Percentiles rank a stretch among this genome's conserved stretches.
phyloP scores from a whole-genome alignment of 2,797 vertebrate genomes.

The Lepilemur ruficaudatus region DNA sequence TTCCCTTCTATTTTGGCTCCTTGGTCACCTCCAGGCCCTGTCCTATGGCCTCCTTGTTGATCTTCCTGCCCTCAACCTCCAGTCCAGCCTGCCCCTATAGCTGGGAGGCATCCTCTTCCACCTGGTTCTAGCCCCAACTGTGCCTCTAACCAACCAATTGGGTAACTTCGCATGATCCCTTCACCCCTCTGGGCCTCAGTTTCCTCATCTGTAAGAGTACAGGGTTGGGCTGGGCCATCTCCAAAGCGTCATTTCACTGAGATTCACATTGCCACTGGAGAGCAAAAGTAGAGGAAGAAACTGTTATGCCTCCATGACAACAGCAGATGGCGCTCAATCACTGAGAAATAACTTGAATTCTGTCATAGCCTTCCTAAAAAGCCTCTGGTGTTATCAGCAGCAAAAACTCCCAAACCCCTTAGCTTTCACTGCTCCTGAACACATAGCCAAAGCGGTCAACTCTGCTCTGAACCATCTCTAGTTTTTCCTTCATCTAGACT shows the following conservation, averaged over 20 bases:
- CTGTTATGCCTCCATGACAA: neutral
- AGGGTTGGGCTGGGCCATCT: neutral
- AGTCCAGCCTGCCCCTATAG: neutral
- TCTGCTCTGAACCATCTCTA: neutral
- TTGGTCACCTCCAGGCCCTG: neutral
- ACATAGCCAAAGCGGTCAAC: neutral
- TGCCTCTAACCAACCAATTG: neutral
- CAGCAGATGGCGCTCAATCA: slow-evolving; percentile 38
- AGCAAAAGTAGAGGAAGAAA: neutral
- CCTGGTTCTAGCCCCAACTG: neutral
- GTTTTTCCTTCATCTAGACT: neutral
- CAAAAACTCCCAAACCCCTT: neutral
- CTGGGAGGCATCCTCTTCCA: neutral
- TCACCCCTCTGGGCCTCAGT: neutral
- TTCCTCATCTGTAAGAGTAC: neutral
- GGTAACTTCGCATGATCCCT: neutral
- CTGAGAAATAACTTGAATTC: neutral
- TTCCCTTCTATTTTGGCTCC: neutral
- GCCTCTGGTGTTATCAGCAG: neutral
- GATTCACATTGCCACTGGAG: neutral
- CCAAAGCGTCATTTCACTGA: neutral
- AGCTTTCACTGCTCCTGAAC: neutral
- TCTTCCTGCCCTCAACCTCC: neutral
- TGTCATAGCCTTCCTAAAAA: neutral
- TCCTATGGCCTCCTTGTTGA: neutral